Conservation (phyloP, 2,888 invertebrate genomes). For the Aleiodes alternator region DNA sequence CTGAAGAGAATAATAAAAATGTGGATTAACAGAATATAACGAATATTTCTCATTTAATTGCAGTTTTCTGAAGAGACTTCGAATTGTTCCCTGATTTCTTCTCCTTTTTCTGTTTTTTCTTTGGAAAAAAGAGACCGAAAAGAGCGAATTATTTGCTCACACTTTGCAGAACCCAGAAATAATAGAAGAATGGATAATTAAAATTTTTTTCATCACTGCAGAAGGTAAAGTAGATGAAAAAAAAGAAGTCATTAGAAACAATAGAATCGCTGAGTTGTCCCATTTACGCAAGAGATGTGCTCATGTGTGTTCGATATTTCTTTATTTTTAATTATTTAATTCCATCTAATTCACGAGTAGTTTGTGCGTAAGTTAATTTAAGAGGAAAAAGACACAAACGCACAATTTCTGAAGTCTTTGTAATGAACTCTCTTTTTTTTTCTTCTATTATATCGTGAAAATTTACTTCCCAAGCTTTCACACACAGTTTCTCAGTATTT, state of each 20-base stretch:
- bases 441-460: constrained; percentile 8
- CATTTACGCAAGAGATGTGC: constrained; percentile 28
- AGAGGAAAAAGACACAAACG: not conserved
- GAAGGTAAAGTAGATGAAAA: not conserved
- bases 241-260: not conserved
- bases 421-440: constrained; percentile 14
- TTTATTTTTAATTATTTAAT: not conserved
- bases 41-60: too few relatives aligned
- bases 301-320: constrained; percentile 20
- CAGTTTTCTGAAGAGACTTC: too few relatives aligned
- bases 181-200: not conserved
- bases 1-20: too few relatives aligned
- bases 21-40: too few relatives aligned
- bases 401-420: not conserved
- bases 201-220: constrained; percentile 5
- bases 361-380: constrained; percentile 2
- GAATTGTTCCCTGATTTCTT: too few relatives aligned
- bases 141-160: too few relatives aligned
- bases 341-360: too few relatives aligned
- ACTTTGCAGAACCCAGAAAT: not conserved
- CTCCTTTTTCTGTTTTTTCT: too few relatives aligned
- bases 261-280: constrained; percentile 16
- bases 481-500: constrained; percentile 46
- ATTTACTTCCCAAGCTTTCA: constrained; percentile 40
- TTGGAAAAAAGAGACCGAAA: too few relatives aligned